phyloP scores from a whole-genome alignment of 2,113 vertebrate species.

The Nyctibius bracteatus region DNA sequence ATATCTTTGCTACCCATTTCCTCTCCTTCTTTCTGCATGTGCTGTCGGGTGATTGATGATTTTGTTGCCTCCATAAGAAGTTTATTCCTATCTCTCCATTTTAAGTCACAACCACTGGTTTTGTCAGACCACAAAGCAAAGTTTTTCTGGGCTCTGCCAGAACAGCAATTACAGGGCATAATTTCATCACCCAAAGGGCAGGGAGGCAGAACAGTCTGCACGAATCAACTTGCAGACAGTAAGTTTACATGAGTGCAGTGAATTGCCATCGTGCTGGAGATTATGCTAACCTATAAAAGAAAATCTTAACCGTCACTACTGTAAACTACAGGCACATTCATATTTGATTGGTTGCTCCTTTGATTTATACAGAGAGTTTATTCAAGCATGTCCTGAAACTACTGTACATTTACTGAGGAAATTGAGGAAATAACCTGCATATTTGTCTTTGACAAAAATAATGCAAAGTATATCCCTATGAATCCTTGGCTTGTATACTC shows the following conservation, averaged over 20 bases:
- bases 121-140: background rate
- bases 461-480: background rate
- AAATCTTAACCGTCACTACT: background rate
- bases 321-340: background rate
- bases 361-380: background rate
- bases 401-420: background rate
- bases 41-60: accelerated
- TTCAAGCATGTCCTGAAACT: background rate
- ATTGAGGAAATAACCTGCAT: background rate
- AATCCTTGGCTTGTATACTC: background rate
- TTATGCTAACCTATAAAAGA: background rate
- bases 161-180: background rate
- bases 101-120: background rate
- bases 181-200: background rate
- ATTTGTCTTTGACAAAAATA: background rate
- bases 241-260: background rate
- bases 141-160: background rate
- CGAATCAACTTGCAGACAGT: background rate
- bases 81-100: background rate
- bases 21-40: background rate
- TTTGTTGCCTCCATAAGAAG: background rate
- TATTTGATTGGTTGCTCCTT: background rate
- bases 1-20: background rate
- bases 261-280: background rate
- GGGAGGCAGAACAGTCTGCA: background rate